A percentile compares a stretch with the other conserved stretches of the same genome.
Evolutionary conservation across 2,113 vertebrate genomes (phyloP).

Genomic region (Phyllostomus hastatus): DNA sequence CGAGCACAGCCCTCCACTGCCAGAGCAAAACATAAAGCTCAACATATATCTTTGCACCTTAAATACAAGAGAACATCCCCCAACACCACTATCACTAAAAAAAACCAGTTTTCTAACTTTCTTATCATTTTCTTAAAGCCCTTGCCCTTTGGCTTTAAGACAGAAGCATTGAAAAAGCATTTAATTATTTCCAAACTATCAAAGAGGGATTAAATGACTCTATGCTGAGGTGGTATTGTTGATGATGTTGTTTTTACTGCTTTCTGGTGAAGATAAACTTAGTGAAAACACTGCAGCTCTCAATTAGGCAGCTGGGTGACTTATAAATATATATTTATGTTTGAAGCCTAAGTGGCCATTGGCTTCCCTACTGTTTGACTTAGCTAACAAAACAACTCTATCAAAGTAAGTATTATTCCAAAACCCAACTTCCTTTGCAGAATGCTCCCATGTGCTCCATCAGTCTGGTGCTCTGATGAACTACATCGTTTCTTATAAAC

Average conservation of each 20-base stretch:
- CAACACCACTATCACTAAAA: background rate
- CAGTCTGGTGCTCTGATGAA: slow-evolving; percentile 91
- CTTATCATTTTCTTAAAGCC: no score
- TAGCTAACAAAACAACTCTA: slow-evolving; percentile 94
- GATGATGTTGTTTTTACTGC: slow-evolving; percentile 74
- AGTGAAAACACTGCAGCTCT: slow-evolving; percentile 81
- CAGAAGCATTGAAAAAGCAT: slow-evolving; percentile 53
- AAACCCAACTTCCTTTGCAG: slow-evolving; percentile 92
- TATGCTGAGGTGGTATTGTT: slow-evolving; percentile 59
- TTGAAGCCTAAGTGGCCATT: slow-evolving; percentile 91
- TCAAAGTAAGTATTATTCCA: slow-evolving; percentile 94
- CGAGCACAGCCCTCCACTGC: background rate
- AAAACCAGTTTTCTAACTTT: background rate
- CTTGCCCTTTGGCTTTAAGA: slow-evolving; percentile 25
- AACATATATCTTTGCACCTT: background rate
- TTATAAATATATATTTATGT: slow-evolving; percentile 90
- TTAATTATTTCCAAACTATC: slow-evolving; percentile 64
- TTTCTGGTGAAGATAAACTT: slow-evolving; percentile 78
- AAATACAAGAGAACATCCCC: background rate
- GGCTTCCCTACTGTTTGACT: slow-evolving; percentile 93
- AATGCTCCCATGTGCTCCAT: slow-evolving; percentile 89
- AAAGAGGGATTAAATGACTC: slow-evolving; percentile 75
- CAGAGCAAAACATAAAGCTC: background rate
- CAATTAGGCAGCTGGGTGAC: slow-evolving; percentile 88
- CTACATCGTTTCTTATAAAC: slow-evolving; percentile 95